Evolutionary conservation across 2,888 invertebrate species (phyloP).

Genomic region (Anaspis maculata): DNA sequence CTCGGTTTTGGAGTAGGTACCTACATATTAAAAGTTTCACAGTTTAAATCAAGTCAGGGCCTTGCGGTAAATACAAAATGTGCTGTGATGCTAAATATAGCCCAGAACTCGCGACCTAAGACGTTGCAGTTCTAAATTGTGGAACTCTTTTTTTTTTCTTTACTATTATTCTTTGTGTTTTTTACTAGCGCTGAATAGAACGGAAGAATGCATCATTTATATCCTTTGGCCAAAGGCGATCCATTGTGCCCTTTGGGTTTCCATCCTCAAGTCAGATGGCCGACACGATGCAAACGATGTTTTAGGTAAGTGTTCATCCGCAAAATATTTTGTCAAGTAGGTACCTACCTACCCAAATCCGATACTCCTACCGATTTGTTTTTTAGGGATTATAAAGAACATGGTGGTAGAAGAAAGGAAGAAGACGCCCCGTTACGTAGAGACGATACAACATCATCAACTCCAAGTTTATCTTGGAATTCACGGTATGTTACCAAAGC

Average conservation of each 20-base stretch:
- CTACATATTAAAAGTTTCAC: neutral
- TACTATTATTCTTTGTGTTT: slow-evolving; percentile 6
- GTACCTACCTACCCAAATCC: too few species aligned
- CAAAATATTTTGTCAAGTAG: too few species aligned
- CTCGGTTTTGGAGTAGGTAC: slow-evolving; percentile 1
- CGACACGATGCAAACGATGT: slow-evolving; percentile 86
- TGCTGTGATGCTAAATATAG: slow-evolving; percentile 29
- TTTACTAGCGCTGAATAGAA: neutral
- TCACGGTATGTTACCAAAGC: slow-evolving; percentile 33
- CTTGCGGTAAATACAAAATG: slow-evolving; percentile 17
- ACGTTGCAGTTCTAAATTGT: slow-evolving; percentile 19
- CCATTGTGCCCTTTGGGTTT: slow-evolving; percentile 87
- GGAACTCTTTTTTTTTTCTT: slow-evolving; percentile 12
- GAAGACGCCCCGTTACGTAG: slow-evolving; percentile 47
- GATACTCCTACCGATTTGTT: too few species aligned
- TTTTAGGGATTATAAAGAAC: slow-evolving; percentile 79
- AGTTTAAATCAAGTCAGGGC: slow-evolving; percentile 14
- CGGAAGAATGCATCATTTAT: slow-evolving; percentile 59
- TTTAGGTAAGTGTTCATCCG: too few species aligned
- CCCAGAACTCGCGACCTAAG: slow-evolving; percentile 22
- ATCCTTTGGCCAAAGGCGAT: slow-evolving; percentile 75
- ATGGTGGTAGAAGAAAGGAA: slow-evolving; percentile 65
- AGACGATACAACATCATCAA: slow-evolving; percentile 60
- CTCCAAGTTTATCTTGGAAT: slow-evolving; percentile 67
- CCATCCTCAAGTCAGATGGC: slow-evolving; percentile 91